Evolutionary conservation across 2,888 invertebrate genomes (phyloP).

Genomic region (Agrypnus murinus): DNA sequence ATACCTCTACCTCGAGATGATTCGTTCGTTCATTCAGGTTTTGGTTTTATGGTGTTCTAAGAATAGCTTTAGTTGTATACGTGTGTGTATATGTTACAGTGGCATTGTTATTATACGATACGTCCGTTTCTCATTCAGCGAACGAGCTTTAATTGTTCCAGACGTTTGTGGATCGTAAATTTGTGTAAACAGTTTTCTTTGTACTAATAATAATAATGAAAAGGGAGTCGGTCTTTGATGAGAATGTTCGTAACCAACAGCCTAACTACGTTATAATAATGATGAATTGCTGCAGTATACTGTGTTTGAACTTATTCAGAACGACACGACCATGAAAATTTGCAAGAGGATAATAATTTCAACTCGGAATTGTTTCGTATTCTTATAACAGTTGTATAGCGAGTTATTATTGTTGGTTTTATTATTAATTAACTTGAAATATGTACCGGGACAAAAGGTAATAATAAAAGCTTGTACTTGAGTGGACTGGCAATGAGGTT

Average conservation of each 20-base stretch:
- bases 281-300: no score
- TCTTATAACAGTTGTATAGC: no score
- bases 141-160: conserved; percentile 42
- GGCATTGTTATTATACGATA: conserved; percentile 28
- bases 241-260: no score
- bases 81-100: not conserved
- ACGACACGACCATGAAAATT: conserved; percentile 15
- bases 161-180: conserved; percentile 49
- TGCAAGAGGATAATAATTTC: no score
- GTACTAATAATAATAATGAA: no score
- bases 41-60: conserved; percentile 37
- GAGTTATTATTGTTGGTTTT: no score
- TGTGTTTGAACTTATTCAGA: not conserved
- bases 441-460: no score
- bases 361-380: no score
- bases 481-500: no score
- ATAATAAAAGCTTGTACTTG: no score
- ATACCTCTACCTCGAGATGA: conserved; percentile 6
- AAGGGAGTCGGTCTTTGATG: conserved; percentile 14
- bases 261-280: conserved; percentile 15
- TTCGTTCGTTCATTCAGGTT: conserved; percentile 40
- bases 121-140: conserved; percentile 23
- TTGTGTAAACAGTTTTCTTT: conserved; percentile 16
- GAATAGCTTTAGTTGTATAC: conserved; percentile 9
- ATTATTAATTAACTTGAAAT: no score